Evolutionary conservation across 1,140 invertebrate genomes (phyloP).

Genomic region (Calycopis cecrops): DNA sequence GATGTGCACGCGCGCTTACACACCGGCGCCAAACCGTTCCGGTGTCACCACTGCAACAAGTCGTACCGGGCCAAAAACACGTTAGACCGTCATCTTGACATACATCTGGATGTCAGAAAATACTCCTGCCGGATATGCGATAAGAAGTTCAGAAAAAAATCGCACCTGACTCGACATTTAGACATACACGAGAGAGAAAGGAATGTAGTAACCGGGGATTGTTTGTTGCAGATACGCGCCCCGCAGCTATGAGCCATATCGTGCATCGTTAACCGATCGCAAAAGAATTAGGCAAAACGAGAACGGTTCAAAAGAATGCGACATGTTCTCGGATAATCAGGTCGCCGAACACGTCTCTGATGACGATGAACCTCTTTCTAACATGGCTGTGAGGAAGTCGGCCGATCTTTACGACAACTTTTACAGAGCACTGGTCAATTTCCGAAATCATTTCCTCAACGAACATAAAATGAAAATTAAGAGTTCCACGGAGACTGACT

Average conservation of each 20-base stretch:
- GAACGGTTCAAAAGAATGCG: not conserved
- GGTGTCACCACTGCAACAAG: constrained; percentile 74
- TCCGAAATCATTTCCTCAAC: constrained; percentile 41
- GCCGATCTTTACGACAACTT: constrained; percentile 37
- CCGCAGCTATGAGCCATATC: constrained; percentile 2
- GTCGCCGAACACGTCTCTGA: constrained; percentile 25
- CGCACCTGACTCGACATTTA: constrained; percentile 49
- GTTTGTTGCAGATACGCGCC: constrained; percentile 58
- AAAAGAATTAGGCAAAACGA: not conserved
- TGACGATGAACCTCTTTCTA: constrained; percentile 43
- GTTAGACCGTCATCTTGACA: constrained; percentile 43
- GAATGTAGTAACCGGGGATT: constrained; percentile 28
- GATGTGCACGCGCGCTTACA: constrained; percentile 63
- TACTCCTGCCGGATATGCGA: constrained; percentile 76
- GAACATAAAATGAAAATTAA: constrained; percentile 32
- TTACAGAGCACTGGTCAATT: constrained; percentile 47
- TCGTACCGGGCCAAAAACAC: constrained; percentile 50
- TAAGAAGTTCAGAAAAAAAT: constrained; percentile 50
- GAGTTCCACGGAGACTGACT: constrained; percentile 36
- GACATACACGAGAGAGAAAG: constrained; percentile 36
- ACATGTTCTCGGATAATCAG: not conserved
- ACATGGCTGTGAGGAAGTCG: constrained; percentile 27
- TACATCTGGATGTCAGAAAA: constrained; percentile 47
- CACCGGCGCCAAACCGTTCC: constrained; percentile 72
- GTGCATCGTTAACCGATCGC: too few relatives aligned